Conservation (phyloP, 2,888 invertebrate species). For the Metopia argyrocephala region DNA sequence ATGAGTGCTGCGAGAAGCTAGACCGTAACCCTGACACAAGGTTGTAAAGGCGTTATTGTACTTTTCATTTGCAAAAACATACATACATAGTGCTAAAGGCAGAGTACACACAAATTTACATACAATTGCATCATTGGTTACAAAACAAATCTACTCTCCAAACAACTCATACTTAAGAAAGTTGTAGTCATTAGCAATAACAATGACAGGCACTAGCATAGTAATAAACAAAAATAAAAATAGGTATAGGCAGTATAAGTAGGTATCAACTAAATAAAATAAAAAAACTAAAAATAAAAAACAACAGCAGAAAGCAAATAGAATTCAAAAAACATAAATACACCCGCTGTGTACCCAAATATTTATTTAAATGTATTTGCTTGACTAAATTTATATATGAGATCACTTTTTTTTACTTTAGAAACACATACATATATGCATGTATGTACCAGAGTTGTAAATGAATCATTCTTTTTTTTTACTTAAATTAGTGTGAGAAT, state of each 20-base stretch:
- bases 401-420: constrained; percentile 25
- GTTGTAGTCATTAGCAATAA: constrained; percentile 19
- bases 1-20: too few species aligned
- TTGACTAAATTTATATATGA: constrained; percentile 19
- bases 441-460: too few species aligned
- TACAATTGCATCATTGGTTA: constrained; percentile 35
- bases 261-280: neutral
- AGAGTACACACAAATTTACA: neutral
- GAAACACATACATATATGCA: too few species aligned
- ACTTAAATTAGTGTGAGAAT: too few species aligned
- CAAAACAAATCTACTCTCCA: constrained; percentile 23
- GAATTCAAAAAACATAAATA: constrained; percentile 15
- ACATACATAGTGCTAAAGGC: neutral
- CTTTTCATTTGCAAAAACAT: too few species aligned
- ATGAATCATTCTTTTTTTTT: too few species aligned
- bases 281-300: neutral
- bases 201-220: neutral
- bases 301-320: too few species aligned
- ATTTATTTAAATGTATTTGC: constrained; percentile 6
- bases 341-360: constrained; percentile 7
- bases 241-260: too few species aligned
- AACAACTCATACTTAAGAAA: constrained; percentile 41
- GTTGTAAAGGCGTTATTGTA: too few species aligned
- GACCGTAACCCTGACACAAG: too few species aligned
- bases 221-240: neutral